Base-by-base conservation (phyloP, 2,888 invertebrate genomes). In the Nemotelus nigrinus region DNA sequence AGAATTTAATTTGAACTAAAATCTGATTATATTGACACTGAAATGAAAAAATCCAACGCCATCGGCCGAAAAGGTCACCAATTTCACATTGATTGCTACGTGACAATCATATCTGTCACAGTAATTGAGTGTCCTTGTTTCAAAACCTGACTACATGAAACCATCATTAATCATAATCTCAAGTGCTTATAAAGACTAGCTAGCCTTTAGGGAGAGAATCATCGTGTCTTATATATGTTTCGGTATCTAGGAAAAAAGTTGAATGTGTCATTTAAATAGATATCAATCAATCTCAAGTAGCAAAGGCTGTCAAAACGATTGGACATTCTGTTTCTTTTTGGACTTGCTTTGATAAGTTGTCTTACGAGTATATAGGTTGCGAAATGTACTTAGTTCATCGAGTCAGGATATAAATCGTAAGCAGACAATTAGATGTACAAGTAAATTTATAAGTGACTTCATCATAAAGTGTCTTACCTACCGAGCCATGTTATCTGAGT, bases 141-240 rank as follows among this genome's bases (percentile, higher is more conserved):
- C 53, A 44, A 72, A 74, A 68, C 68, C 25, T 41, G 55, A 60
- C 74, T 74, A 74, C 76, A 77, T 79, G 77, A 79, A 53, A 70
- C 63, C 50, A 43, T 58, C 77, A 79, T 79, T 79, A 77, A 79
- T 79, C 79, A 79, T 79, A 79, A 79, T 79, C 72, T 77, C 60
- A 55, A 64, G n/a, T 64, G 64, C 68, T 2, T 41, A 25, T 43
- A 68, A 68, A 50, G 25, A 48, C 8, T 64, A 53, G 7, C 6
- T 53, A 53, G 7, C 53, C 53, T 53, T 8, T 53, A 6, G 1
- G 53, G 6, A 53, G 6, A 53, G 7, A 53, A 6, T 8, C 53
- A 53, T n/a, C n/a, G n/a, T 58, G 39, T 58, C 58, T 58, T 4
- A 25, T 39, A 2, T 2, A 8, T 39, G 25, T 25, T 25, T 25